Percentiles rank a stretch among this genome's conserved stretches.
Conservation (phyloP, 2,113 vertebrate genomes). For the Ranitomeya imitator region DNA sequence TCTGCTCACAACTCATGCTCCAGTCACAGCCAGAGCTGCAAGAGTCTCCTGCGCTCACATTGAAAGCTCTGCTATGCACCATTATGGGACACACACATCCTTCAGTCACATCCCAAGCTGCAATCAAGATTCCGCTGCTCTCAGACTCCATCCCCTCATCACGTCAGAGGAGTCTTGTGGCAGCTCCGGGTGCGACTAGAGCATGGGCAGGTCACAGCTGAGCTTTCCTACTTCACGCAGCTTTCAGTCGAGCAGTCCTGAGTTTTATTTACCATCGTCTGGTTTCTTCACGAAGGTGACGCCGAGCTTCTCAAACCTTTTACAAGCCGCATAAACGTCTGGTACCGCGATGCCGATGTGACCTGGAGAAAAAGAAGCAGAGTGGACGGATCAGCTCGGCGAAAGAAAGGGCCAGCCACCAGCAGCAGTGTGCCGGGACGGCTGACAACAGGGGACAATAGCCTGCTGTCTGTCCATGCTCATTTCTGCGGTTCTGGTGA, state of each 20-base stretch:
- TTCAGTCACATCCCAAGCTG: too few species aligned
- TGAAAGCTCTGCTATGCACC: too few species aligned
- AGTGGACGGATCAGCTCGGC: background rate
- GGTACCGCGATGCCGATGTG: slow-evolving; percentile 97
- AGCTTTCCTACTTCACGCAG: too few species aligned
- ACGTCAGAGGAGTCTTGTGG: too few species aligned
- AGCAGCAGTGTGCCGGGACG: too few species aligned
- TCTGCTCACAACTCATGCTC: background rate
- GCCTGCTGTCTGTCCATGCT: background rate
- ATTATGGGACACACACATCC: too few species aligned
- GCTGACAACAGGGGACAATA: background rate
- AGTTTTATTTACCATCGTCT: slow-evolving; percentile 82
- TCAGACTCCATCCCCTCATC: too few species aligned
- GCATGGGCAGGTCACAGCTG: background rate
- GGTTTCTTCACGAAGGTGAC: slow-evolving; percentile 97
- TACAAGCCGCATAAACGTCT: slow-evolving; percentile 88
- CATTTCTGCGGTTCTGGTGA: background rate
- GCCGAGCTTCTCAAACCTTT: slow-evolving; percentile 91
- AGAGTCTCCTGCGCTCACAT: background rate
- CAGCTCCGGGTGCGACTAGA: background rate
- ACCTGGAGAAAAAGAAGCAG: slow-evolving; percentile 70
- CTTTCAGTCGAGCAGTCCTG: too few species aligned
- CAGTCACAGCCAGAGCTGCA: background rate
- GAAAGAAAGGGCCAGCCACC: background rate
- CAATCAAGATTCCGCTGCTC: background rate